Percentiles rank a stretch among this genome's conserved stretches.
phyloP scores from a whole-genome alignment of 2,113 vertebrate species.

The Lutjanus erythropterus region DNA sequence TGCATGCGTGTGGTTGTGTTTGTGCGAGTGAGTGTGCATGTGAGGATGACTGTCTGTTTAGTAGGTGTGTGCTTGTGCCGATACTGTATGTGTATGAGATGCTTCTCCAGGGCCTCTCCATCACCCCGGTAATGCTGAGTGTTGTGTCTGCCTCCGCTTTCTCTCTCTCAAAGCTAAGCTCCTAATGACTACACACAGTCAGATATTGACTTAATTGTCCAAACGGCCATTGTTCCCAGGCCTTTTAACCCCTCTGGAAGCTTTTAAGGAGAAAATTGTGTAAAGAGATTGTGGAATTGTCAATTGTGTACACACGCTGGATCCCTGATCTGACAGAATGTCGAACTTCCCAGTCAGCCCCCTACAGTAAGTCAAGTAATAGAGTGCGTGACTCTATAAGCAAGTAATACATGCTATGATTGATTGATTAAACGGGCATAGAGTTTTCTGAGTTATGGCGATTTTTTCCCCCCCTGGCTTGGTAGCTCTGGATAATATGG shows the following conservation, averaged over 20 bases:
- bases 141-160: slow-evolving; percentile 50
- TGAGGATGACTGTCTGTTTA: not conserved
- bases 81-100: slow-evolving; percentile 30
- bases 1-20: slow-evolving; percentile 40
- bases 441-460: slow-evolving; percentile 8
- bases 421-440: slow-evolving; percentile 33
- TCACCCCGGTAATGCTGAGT: slow-evolving; percentile 60
- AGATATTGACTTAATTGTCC: slow-evolving; percentile 80
- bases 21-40: slow-evolving; percentile 9
- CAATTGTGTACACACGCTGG: slow-evolving; percentile 45
- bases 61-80: not conserved
- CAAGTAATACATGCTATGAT: slow-evolving; percentile 34
- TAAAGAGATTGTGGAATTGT: slow-evolving; percentile 63
- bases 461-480: not conserved
- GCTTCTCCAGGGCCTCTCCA: slow-evolving; percentile 65
- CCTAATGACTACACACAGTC: slow-evolving; percentile 74
- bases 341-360: slow-evolving; percentile 52
- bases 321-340: slow-evolving; percentile 61
- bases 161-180: slow-evolving; percentile 67
- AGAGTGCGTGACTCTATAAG: slow-evolving; percentile 36
- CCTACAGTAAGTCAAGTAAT: slow-evolving; percentile 47
- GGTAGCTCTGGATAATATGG: slow-evolving; percentile 10
- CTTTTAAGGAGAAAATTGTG: slow-evolving; percentile 61
- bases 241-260: slow-evolving; percentile 61
- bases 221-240: slow-evolving; percentile 62